Percentiles rank a stretch among this genome's conserved stretches.
Conservation (phyloP, 2,888 invertebrate genomes). For the Seladonia tumulorum region DNA sequence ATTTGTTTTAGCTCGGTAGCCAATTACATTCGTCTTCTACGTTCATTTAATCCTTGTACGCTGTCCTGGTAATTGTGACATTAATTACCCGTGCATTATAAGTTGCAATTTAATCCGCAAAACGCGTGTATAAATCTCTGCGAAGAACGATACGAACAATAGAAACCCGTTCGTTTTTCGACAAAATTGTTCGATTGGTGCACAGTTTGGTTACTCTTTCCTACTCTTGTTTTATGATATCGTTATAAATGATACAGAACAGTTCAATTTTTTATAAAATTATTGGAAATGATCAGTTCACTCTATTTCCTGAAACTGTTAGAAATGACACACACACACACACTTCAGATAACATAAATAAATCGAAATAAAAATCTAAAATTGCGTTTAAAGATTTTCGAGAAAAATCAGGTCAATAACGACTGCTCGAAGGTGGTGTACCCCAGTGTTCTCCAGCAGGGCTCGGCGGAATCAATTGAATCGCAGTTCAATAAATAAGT, state of each 20-base stretch:
- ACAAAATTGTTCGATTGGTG: too few species aligned
- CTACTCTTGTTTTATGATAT: too few species aligned
- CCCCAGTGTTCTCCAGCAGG: neutral
- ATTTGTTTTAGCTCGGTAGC: neutral
- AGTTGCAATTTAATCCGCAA: neutral
- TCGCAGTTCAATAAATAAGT: neutral
- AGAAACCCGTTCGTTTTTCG: neutral
- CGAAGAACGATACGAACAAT: neutral
- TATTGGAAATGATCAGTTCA: too few species aligned
- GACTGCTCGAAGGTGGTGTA: neutral
- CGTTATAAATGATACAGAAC: too few species aligned
- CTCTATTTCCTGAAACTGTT: too few species aligned
- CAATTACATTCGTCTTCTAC: neutral
- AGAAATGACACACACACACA: too few species aligned
- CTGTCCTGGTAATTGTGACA: neutral
- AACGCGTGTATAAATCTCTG: neutral
- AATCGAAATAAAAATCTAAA: neutral
- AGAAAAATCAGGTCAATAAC: neutral
- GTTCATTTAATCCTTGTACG: neutral
- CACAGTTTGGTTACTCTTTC: too few species aligned
- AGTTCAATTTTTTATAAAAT: too few species aligned
- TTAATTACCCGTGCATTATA: neutral
- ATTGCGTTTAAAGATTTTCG: neutral
- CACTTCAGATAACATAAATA: too few species aligned
- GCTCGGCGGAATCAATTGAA: neutral